A percentile compares a stretch with the other conserved stretches of the same genome.
phyloP scores from a whole-genome alignment of 2,113 vertebrate species.

The Strigops habroptila region DNA sequence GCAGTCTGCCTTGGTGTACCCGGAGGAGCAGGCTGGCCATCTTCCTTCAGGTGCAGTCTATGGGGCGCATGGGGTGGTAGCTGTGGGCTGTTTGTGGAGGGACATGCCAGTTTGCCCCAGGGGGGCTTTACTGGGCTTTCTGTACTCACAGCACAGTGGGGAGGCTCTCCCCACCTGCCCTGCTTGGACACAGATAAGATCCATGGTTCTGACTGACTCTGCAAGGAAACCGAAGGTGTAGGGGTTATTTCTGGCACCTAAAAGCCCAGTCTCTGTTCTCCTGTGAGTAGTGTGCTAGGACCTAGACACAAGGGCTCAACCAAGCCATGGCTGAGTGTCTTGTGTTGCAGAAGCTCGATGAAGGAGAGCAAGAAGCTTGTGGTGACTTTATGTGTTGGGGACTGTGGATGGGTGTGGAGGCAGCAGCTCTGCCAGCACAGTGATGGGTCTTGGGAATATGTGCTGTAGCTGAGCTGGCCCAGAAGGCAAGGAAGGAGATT shows the following conservation, averaged over 20 bases:
- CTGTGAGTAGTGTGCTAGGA: neutral
- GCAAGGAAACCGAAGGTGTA: neutral
- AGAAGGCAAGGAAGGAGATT: conserved; percentile 97
- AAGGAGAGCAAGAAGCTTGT: neutral
- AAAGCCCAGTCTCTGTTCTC: neutral
- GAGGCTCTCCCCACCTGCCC: neutral
- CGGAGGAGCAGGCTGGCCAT: neutral
- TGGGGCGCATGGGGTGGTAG: neutral
- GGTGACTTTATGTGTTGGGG: neutral
- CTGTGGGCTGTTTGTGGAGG: neutral
- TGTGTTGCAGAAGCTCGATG: accelerated
- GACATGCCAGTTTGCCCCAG: neutral
- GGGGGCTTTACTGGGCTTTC: neutral
- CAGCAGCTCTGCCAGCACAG: neutral
- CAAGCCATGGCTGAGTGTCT: neutral
- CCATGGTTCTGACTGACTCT: neutral
- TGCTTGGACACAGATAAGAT: neutral
- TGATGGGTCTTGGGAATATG: conserved; percentile 11
- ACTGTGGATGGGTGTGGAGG: neutral
- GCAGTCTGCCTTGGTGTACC: accelerated
- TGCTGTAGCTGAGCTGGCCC: conserved; percentile 89
- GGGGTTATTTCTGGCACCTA: neutral
- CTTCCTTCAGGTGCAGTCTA: neutral
- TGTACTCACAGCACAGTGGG: too few relatives aligned
- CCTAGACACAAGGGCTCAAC: neutral